Conservation (phyloP, 1,140 invertebrate species). For the Drosophila arizonae region DNA sequence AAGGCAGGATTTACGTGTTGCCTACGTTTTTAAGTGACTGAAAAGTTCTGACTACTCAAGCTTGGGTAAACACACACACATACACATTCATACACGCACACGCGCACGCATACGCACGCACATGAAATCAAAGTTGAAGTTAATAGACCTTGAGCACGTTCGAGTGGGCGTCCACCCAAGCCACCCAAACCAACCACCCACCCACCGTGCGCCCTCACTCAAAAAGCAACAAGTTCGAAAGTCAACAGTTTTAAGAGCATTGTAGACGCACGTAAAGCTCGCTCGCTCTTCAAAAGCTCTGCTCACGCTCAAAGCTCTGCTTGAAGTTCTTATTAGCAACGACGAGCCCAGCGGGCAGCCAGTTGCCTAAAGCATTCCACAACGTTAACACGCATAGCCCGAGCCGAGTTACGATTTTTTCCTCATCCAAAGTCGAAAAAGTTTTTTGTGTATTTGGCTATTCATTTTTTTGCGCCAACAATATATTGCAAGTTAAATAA, state of each 20-base stretch:
- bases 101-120: not conserved
- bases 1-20: not conserved
- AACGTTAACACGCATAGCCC: constrained; percentile 44
- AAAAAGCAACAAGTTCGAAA: constrained; percentile 61
- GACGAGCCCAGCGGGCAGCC: constrained; percentile 32
- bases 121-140: constrained; percentile 9
- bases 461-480: not conserved
- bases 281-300: constrained; percentile 37
- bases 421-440: constrained; percentile 9
- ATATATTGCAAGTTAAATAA: constrained; percentile 17
- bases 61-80: constrained; percentile 14
- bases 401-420: not conserved
- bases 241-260: constrained; percentile 41
- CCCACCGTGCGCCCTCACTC: not conserved
- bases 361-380: constrained; percentile 60
- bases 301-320: constrained; percentile 54
- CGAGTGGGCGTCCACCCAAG: constrained; percentile 26
- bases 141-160: constrained; percentile 38
- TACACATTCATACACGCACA: not conserved
- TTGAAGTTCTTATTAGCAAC: constrained; percentile 66
- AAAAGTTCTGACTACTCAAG: constrained; percentile 11
- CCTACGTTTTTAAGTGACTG: not conserved
- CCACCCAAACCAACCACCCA: not conserved
- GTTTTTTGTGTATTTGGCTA: constrained; percentile 22
- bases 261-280: constrained; percentile 41